Base-by-base conservation (phyloP, 2,888 invertebrate species). In the Zele albiditarsus region DNA sequence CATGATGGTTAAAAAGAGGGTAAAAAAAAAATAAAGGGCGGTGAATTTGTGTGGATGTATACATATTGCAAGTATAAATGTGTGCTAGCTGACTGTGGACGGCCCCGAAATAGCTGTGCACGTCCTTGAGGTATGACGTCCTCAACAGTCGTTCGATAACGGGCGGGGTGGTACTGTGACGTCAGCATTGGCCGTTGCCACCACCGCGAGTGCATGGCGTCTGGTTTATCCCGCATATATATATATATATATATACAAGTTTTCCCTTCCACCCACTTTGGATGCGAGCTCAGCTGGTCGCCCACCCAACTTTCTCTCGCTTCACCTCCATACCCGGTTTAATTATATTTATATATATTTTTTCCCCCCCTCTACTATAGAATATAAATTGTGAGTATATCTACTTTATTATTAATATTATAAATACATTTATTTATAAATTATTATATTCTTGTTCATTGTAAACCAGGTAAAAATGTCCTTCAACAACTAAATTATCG, bases 91-190 rank as follows among this genome's bases (percentile, higher is more conserved):
- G 58, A 65, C 60, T 20, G 58, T 58, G 63, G 63, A 31, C 69
- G 57, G 69, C 71, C 76, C 79, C 76, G 74, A 79, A 79, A 79
- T 79, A 79, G 79, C 69, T 70, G 81, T 70, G 70, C 69, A 81
- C 87, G 88, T 88, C 88, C 88, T 88, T 88, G 88, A 80, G 76
- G 83, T 80, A 85, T 88, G 88, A 88, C 88, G 88, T 87, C 82
- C 77, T 74, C 78, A 80, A 81, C 49, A 27, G 68, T 23, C 83
- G 88, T 82, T 88, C 87, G 85, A 87, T 88, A 84, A 82, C 84
- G 82, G 85, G 84, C 82, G 83, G 85, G 87, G 87, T 87, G 86
- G 83, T 78, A 78, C 77, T 74, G 82, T 87, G 87, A 88, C 88
- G 88, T 88, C 87, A 88, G 82, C 78, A 76, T 79, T 82, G 77